Percentiles rank a stretch among this genome's conserved stretches.
Evolutionary conservation across 2,113 vertebrate genomes (phyloP).

Genomic region (Trochalopteron elliotii): DNA sequence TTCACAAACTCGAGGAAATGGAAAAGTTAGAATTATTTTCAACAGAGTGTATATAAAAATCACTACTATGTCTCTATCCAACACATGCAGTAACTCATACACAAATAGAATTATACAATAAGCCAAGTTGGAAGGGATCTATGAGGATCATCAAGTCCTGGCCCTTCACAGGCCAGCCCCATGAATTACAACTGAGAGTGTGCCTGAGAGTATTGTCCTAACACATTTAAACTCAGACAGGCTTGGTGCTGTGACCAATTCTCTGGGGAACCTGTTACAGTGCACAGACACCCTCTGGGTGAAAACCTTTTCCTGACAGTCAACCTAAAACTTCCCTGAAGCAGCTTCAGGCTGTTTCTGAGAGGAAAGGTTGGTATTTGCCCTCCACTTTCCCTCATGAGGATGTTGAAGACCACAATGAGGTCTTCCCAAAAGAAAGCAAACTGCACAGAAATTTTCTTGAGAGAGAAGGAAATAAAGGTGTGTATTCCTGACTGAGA

Average conservation of each 20-base stretch:
- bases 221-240: neutral
- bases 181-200: neutral
- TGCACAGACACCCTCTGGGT: neutral
- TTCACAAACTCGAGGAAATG: neutral
- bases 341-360: neutral
- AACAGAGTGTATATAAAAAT: neutral
- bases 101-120: neutral
- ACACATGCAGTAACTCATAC: neutral
- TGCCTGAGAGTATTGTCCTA: neutral
- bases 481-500: neutral
- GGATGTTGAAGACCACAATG: neutral
- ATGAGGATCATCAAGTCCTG: neutral
- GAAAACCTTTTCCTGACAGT: neutral
- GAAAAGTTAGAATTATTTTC: neutral
- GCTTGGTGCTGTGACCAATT: neutral
- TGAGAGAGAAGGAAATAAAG: neutral
- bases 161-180: neutral
- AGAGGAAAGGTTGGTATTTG: neutral
- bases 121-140: neutral
- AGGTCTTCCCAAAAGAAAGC: neutral
- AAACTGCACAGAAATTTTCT: neutral
- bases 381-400: neutral
- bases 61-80: neutral
- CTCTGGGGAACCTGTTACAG: neutral
- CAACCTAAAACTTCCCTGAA: neutral